Evolutionary conservation across 92 coral and sea anemone genomes (phyloP), one percentile per base, ranked within the genome.

Genomic region (Bergia puertoricense): DNA sequence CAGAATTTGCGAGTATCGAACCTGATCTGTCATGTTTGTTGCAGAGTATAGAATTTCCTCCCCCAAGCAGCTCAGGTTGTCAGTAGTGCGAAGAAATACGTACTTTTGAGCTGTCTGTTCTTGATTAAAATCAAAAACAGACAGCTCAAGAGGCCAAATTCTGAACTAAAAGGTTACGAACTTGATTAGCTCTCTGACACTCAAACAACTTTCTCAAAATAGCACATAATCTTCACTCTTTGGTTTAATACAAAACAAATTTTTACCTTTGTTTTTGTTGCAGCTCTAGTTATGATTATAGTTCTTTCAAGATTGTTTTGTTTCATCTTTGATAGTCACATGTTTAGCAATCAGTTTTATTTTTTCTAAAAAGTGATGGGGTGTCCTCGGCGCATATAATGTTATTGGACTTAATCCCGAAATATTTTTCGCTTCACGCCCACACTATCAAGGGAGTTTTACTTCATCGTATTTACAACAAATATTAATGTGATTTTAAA

Each of bases 351-450:
- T 10, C 8, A 0, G 18, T 42, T n/a, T 5, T 54, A 30, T 44
- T 5, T 81, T 82, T 43, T 65, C 46, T 81, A 18, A 23, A 65
- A 42, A 67, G 73, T 65, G 30, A 16, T 65, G 69, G 76, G 76
- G 86, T 40, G 86, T 50, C 13, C 56, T 69, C 11, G 57, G 73
- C 23, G 43, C 65, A 46, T 46, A 71, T 3, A 46, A 23, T 71
- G 79, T 84, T 74, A 50, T 48, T 71, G 76, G 40, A 22, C 77
- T 84, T 84, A 37, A 84, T 84, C 73, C 77, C 56, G 48, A 71
- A 84, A 84, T 84, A 79, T 71, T 84, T 66, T 16, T 72, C 79
- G 43, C 79, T 84, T 84, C 79, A 84, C 87, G 79, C 87, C 87
- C 79, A 84, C 87, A 48, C 1, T 16, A 69, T 73, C 66, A 84